These are phyloP conservation scores for Ursus arctos DNA, from an alignment of 2,113 vertebrate genomes.

Conservation along the genomic window DNA sequence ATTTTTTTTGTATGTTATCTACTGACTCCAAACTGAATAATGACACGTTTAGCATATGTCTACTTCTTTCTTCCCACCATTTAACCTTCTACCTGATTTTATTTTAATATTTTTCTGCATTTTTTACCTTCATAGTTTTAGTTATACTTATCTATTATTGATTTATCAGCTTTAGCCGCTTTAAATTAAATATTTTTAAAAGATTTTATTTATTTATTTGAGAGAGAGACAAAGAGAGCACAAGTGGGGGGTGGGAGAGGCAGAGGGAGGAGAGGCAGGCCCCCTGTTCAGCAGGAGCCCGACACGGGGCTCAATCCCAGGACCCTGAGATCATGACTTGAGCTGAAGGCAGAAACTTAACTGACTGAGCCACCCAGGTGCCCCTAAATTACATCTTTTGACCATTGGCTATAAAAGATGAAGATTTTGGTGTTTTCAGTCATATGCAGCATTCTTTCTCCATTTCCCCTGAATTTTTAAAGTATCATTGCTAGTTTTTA, in stretches of 20 bases:
- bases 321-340: not conserved
- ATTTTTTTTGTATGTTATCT: not conserved
- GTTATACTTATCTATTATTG: not conserved
- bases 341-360: not conserved
- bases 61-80: not conserved
- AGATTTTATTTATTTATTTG: not conserved
- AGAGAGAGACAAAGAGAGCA: not conserved
- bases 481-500: not conserved
- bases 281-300: not conserved
- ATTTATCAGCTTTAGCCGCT: not conserved
- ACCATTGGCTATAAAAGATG: not conserved
- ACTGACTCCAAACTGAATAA: not conserved
- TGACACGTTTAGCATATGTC: not conserved
- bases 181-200: not conserved
- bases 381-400: constrained; percentile 8
- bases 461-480: not conserved
- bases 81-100: not conserved
- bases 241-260: too few relatives aligned
- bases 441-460: not conserved
- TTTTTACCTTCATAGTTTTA: not conserved
- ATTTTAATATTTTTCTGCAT: not conserved
- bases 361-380: not conserved
- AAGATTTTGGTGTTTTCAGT: not conserved
- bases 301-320: not conserved
- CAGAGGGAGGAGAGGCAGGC: not conserved